Evolutionary conservation across 2,888 invertebrate species (phyloP), one percentile per base, ranked within the genome.

Genomic region (Chymomyza procnemis): DNA sequence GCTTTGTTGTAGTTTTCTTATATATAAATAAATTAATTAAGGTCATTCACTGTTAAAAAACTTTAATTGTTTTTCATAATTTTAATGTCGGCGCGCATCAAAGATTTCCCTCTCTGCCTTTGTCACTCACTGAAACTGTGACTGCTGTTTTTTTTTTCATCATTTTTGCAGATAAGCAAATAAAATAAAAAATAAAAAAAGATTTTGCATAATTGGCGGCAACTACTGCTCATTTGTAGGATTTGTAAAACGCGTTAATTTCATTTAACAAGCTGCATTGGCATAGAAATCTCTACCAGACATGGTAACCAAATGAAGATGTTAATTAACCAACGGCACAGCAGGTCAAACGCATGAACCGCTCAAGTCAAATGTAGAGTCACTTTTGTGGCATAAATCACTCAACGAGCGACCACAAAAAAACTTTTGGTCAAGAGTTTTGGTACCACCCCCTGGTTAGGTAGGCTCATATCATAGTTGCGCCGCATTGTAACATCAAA

Each of bases 191-290:
- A 26, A 54, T 6, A 48, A 46, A 63, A 26, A 41, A 47, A 9
- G 8, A 3, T 78, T 73, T 57, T 74, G 76, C 78, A 78, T 78
- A 82, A 84, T 79, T 82, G 86, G 84, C 81, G 82, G 82, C 82
- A 69, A 69, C 64, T 80, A 84, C 76, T 19, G 48, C 21, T 67
- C 46, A 57, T 50, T 41, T 57, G 30, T 48, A 75, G 46, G 65
- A 64, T 74, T 80, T 69, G 73, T 76, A 75, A 74, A 78, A 61
- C 65, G 62, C 71, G 65, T 68, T 46, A 41, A 61, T 67, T 78
- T 64, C 74, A 68, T 66, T 69, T 67, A 60, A 57, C 16, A 30
- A 26, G 16, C 22, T 58, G 55, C 19, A 52, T 41, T 52, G 19
- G 18, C n/a, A 59, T 16, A 41, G 47, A 60, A 65, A 58, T 73